Conservation (phyloP, 2,113 vertebrate species). For the Myiozetetes cayanensis region DNA sequence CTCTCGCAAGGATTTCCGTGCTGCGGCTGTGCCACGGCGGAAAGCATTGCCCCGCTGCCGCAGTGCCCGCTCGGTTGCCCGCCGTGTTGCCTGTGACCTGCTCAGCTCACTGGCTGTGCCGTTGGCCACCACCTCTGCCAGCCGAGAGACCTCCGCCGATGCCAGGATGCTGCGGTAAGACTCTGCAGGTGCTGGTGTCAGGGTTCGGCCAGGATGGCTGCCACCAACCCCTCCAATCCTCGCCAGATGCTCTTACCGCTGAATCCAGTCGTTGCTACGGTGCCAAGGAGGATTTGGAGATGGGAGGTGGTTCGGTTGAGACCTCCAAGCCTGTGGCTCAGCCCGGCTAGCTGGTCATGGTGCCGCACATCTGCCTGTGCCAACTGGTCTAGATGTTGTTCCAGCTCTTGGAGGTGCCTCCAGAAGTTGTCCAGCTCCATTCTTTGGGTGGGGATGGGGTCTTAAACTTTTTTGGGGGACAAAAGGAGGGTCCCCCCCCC, state of each 20-base stretch:
- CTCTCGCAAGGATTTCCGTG: slow-evolving; percentile 73
- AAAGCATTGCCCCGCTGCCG: slow-evolving; percentile 28
- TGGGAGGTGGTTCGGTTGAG: slow-evolving; percentile 73
- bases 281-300: slow-evolving; percentile 60
- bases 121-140: slow-evolving; percentile 34
- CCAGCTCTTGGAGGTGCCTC: slow-evolving; percentile 3
- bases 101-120: slow-evolving; percentile 59
- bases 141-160: slow-evolving; percentile 62
- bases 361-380: background rate
- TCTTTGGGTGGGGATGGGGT: background rate
- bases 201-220: background rate
- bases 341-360: background rate
- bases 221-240: background rate
- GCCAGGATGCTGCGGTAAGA: slow-evolving; percentile 74
- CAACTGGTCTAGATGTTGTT: slow-evolving; percentile 40
- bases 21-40: slow-evolving; percentile 49
- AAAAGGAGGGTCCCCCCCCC: background rate
- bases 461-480: background rate
- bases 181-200: slow-evolving; percentile 62
- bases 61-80: slow-evolving; percentile 48
- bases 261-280: slow-evolving; percentile 62
- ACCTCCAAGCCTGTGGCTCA: slow-evolving; percentile 48
- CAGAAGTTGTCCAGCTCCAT: slow-evolving; percentile 25
- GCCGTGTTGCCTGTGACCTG: slow-evolving; percentile 30
- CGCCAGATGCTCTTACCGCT: slow-evolving; percentile 53